These are phyloP conservation scores for Balaeniceps rex DNA, from an alignment of 2,113 vertebrate species.

Conservation along the genomic window DNA sequence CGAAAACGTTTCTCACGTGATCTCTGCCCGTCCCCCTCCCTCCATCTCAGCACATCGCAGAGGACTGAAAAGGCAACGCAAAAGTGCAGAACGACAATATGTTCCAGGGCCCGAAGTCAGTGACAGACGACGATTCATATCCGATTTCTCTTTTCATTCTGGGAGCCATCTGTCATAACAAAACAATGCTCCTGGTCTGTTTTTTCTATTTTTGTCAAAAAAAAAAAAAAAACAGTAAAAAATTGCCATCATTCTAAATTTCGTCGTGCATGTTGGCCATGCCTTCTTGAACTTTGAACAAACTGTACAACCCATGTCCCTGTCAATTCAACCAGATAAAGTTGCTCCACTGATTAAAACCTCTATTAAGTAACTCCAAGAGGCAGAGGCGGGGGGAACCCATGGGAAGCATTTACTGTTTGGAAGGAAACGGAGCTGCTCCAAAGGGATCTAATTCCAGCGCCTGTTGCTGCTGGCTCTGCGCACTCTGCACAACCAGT, in stretches of 20 bases:
- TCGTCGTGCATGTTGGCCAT: not conserved
- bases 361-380: not conserved
- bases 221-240: not conserved
- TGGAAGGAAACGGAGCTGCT: conserved; percentile 93
- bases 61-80: not conserved
- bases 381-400: not conserved
- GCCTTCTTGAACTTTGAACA: not conserved
- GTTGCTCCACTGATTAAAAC: not conserved
- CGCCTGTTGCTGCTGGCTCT: conserved; percentile 67
- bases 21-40: not conserved
- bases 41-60: not conserved
- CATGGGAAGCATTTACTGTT: conserved; percentile 78
- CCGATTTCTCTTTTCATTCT: not conserved
- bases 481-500: conserved; percentile 76
- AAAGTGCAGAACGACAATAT: not conserved
- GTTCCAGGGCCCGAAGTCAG: not conserved
- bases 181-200: not conserved
- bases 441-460: conserved; percentile 95
- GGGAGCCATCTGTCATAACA: not conserved
- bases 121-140: not conserved
- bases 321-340: not conserved
- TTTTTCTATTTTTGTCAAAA: not conserved
- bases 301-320: not conserved
- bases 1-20: not conserved
- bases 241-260: not conserved